A percentile compares a stretch with the other conserved stretches of the same genome.
Evolutionary conservation across 2,888 invertebrate species (phyloP).

Genomic region (Phorcus lineatus): DNA sequence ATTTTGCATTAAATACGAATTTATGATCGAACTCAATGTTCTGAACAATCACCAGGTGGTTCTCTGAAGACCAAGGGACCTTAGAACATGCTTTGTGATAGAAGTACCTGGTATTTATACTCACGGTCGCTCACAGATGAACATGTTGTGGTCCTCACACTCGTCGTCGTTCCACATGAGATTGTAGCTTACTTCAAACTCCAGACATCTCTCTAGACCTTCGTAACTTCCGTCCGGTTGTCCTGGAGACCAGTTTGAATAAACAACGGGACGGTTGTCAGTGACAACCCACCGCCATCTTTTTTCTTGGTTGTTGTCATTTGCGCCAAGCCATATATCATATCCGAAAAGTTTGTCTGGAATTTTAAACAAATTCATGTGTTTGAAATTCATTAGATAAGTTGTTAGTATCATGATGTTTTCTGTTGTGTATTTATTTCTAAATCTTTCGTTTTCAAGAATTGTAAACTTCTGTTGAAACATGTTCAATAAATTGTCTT

Average conservation of each 20-base stretch:
- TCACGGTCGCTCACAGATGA: slow-evolving; percentile 41
- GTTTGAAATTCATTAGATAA: too few species aligned
- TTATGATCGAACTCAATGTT: too few species aligned
- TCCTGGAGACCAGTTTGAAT: slow-evolving; percentile 28
- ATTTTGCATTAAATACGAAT: too few species aligned
- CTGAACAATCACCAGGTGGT: too few species aligned
- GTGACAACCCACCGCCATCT: slow-evolving; percentile 37
- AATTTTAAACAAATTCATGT: not conserved
- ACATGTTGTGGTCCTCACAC: slow-evolving; percentile 38
- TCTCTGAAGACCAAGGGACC: too few species aligned
- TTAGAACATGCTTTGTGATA: too few species aligned
- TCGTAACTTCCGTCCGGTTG: slow-evolving; percentile 19
- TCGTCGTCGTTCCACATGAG: slow-evolving; percentile 40
- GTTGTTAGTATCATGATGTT: too few species aligned
- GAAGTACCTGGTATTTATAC: not conserved
- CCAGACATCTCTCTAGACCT: slow-evolving; percentile 29
- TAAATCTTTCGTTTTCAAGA: too few species aligned
- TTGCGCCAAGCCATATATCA: slow-evolving; percentile 37
- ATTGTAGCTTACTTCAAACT: slow-evolving; percentile 3
- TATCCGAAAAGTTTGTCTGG: slow-evolving; percentile 28
- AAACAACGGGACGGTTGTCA: not conserved
- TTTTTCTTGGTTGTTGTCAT: slow-evolving; percentile 30
- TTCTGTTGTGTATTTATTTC: too few species aligned
- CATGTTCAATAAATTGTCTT: too few species aligned
- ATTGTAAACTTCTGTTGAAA: too few species aligned